Evolutionary conservation across 2,113 vertebrate species (phyloP).

Genomic region (Kryptolebias marmoratus): DNA sequence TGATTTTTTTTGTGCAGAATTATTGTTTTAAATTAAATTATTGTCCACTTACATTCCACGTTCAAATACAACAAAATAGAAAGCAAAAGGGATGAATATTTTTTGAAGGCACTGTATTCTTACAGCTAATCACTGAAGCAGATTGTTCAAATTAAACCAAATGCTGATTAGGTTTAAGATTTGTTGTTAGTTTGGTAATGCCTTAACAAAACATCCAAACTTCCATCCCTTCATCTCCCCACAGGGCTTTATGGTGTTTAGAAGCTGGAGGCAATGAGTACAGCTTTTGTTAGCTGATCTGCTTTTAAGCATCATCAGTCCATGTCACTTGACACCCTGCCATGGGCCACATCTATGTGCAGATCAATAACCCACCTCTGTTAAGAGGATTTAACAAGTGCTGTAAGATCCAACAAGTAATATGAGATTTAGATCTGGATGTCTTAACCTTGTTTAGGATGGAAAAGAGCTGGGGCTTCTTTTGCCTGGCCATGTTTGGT

Average conservation of each 20-base stretch:
- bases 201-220: too few relatives aligned
- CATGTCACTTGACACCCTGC: constrained; percentile 42
- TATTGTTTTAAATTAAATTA: too few relatives aligned
- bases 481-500: constrained; percentile 23
- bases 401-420: constrained; percentile 10
- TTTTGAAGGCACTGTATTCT: too few relatives aligned
- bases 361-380: constrained; percentile 57
- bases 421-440: constrained; percentile 4
- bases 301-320: constrained; percentile 42
- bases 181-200: too few relatives aligned
- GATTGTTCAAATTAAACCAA: too few relatives aligned
- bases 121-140: too few relatives aligned
- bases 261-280: neutral
- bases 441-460: constrained; percentile 22
- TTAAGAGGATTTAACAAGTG: constrained; percentile 33
- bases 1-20: too few relatives aligned
- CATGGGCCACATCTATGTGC: constrained; percentile 24
- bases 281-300: constrained; percentile 21
- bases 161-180: too few relatives aligned
- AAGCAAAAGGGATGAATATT: too few relatives aligned
- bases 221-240: neutral
- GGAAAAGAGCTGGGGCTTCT: neutral
- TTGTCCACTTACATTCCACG: too few relatives aligned
- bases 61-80: too few relatives aligned
- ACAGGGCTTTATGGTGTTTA: constrained; percentile 3